phyloP scores from a whole-genome alignment of 2,797 vertebrate species.

The Fistularia commersonii region DNA sequence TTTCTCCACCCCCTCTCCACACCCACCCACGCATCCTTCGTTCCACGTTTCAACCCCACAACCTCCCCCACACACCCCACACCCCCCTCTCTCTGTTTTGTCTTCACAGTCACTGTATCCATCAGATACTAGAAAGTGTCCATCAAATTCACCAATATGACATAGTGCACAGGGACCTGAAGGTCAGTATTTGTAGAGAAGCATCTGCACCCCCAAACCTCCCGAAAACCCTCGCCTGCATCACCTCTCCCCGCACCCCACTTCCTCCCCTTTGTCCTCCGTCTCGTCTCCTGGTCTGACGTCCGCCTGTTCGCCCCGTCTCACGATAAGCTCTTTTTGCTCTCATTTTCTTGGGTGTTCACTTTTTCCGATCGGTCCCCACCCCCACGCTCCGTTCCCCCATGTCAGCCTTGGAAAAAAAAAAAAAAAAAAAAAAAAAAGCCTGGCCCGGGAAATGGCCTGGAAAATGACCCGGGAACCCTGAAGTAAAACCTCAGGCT shows the following conservation, averaged over 20 bases:
- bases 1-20: slow-evolving; percentile 9
- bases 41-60: slow-evolving; percentile 6
- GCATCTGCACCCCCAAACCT: slow-evolving; percentile 48
- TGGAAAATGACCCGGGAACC: too few relatives aligned
- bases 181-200: slow-evolving; percentile 80
- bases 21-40: slow-evolving; percentile 1
- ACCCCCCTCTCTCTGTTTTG: slow-evolving; percentile 63
- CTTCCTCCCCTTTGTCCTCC: slow-evolving; percentile 15
- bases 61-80: slow-evolving; percentile 6
- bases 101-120: slow-evolving; percentile 86
- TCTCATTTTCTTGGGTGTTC: slow-evolving; percentile 28
- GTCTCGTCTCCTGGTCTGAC: slow-evolving; percentile 25
- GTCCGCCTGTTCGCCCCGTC: slow-evolving; percentile 44
- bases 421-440: too few relatives aligned
- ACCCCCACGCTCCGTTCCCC: slow-evolving; percentile 1
- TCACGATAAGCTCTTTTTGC: slow-evolving; percentile 47
- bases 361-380: slow-evolving; percentile 6
- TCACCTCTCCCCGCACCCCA: slow-evolving; percentile 29
- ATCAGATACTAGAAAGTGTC: slow-evolving; percentile 90
- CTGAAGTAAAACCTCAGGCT: too few relatives aligned
- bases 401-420: neutral
- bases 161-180: slow-evolving; percentile 85
- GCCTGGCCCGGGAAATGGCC: too few relatives aligned
- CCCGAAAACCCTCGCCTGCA: slow-evolving; percentile 35
- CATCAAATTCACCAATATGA: slow-evolving; percentile 88